Conservation (phyloP, 2,113 vertebrate genomes). For the Anthoscopus minutus region DNA sequence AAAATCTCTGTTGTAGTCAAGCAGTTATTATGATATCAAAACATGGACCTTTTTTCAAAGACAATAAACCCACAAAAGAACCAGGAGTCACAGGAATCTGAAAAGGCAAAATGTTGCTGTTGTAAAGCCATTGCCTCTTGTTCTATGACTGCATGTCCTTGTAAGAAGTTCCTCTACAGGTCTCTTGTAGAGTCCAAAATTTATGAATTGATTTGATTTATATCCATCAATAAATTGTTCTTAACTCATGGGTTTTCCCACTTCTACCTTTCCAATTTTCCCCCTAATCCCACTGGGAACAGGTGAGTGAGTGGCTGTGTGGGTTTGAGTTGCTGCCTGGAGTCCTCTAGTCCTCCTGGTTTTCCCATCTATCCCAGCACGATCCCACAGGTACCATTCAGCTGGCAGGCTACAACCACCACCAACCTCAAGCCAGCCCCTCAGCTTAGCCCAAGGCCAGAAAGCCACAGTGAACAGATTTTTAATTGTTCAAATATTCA, state of each 20-base stretch:
- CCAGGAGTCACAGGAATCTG: not conserved
- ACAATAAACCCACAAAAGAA: not conserved
- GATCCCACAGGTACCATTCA: not conserved
- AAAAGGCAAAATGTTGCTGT: not conserved
- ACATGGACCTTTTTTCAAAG: not conserved
- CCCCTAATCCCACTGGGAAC: too few species aligned
- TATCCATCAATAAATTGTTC: not conserved
- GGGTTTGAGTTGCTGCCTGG: not conserved
- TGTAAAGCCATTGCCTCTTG: not conserved
- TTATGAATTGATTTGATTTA: not conserved
- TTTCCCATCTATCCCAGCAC: not conserved
- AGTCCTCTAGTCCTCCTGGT: not conserved
- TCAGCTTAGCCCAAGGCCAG: not conserved
- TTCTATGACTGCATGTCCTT: not conserved
- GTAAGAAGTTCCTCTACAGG: not conserved
- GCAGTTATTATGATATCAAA: not conserved
- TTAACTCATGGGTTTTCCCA: not conserved
- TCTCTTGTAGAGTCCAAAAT: not conserved
- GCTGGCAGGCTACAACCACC: not conserved
- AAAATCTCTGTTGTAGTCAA: not conserved
- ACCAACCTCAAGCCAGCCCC: not conserved
- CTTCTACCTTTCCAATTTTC: not conserved
- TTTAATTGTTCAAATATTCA: not conserved
- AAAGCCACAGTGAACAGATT: not conserved
- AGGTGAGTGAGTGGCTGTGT: not conserved